Percentiles rank a stretch among this genome's conserved stretches.
Conservation (phyloP, 2,113 vertebrate genomes). For the Danionella cerebrum region DNA sequence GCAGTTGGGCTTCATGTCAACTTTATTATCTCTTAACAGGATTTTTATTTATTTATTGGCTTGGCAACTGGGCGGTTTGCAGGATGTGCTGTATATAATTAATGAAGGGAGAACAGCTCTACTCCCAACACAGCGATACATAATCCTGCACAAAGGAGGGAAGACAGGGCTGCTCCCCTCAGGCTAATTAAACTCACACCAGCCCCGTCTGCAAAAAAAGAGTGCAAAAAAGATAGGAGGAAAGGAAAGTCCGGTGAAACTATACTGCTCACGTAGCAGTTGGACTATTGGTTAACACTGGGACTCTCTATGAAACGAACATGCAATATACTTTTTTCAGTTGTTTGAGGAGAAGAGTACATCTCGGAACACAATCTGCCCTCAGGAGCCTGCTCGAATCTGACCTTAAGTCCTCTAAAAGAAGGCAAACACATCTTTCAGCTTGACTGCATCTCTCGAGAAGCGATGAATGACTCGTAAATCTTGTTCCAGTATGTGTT, state of each 20-base stretch:
- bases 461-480: no score
- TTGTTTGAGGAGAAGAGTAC: not conserved
- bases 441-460: constrained; percentile 42
- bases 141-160: constrained; percentile 20
- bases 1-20: not conserved
- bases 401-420: constrained; percentile 55
- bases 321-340: not conserved
- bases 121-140: constrained; percentile 31
- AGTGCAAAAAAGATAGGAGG: not conserved
- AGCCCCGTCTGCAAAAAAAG: not conserved
- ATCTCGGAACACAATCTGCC: not conserved
- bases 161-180: constrained; percentile 20
- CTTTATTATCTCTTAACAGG: constrained; percentile 34
- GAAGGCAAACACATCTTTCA: constrained; percentile 60
- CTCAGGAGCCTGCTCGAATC: not conserved
- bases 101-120: constrained; percentile 34
- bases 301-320: not conserved
- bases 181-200: constrained; percentile 32
- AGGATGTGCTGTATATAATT: constrained; percentile 37
- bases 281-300: not conserved
- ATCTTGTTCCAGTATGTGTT: no score
- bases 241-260: not conserved
- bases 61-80: not conserved
- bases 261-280: not conserved
- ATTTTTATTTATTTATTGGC: constrained; percentile 40